A percentile compares a stretch with the other conserved stretches of the same genome.
Evolutionary conservation across 2,797 vertebrate species (phyloP).

Genomic region (Hemitrygon akajei): DNA sequence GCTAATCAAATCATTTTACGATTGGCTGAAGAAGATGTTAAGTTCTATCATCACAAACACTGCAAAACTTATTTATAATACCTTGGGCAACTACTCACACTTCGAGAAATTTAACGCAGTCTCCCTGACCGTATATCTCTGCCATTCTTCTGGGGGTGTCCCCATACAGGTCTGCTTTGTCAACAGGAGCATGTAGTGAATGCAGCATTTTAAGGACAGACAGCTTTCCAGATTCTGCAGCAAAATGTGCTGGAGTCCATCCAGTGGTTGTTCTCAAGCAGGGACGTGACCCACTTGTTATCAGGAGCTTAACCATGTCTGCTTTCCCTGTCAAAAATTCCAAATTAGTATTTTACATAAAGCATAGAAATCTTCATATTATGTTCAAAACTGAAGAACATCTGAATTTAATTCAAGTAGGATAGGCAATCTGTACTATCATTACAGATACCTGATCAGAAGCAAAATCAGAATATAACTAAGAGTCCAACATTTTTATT

Average conservation of each 20-base stretch:
- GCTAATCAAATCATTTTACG: background rate
- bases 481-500: background rate
- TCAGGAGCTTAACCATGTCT: conserved; percentile 63
- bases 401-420: background rate
- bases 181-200: conserved; percentile 64
- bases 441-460: background rate
- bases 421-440: background rate
- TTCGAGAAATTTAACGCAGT: conserved; percentile 71
- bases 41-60: background rate
- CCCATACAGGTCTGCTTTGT: conserved; percentile 68
- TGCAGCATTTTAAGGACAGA: conserved; percentile 70
- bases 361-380: background rate
- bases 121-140: conserved; percentile 75
- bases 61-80: background rate
- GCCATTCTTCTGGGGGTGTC: conserved; percentile 75
- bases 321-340: conserved; percentile 57
- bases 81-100: conserved; percentile 56
- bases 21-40: background rate
- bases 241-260: conserved; percentile 81
- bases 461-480: background rate
- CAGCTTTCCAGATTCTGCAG: conserved; percentile 70
- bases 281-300: conserved; percentile 65
- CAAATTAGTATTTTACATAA: background rate
- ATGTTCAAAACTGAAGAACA: background rate
- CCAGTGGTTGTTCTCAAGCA: conserved; percentile 70